These are phyloP conservation scores for Standfussiana lucernea DNA, from an alignment of 2,888 invertebrate genomes.

Conservation along the genomic window DNA sequence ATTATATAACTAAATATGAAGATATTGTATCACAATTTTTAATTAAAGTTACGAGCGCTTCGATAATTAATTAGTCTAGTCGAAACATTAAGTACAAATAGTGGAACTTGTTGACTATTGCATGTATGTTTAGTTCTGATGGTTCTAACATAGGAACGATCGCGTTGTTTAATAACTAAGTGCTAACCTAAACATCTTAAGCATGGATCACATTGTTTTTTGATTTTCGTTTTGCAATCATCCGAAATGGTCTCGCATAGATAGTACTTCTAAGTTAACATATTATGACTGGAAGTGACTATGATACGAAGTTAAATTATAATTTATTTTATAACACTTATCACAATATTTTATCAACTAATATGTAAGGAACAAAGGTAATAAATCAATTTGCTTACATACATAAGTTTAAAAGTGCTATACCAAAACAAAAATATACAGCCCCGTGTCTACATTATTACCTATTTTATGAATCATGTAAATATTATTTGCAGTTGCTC, in stretches of 20 bases:
- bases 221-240: slow-evolving; percentile 77
- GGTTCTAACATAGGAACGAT: slow-evolving; percentile 87
- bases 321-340: slow-evolving; percentile 84
- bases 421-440: slow-evolving; percentile 73
- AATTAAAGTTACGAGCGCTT: slow-evolving; percentile 79
- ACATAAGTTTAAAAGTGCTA: slow-evolving; percentile 71
- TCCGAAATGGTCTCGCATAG: slow-evolving; percentile 80
- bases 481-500: slow-evolving; percentile 66
- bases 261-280: slow-evolving; percentile 87
- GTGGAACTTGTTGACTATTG: slow-evolving; percentile 84
- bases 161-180: slow-evolving; percentile 79
- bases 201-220: slow-evolving; percentile 84
- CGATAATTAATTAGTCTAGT: slow-evolving; percentile 75
- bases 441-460: slow-evolving; percentile 75
- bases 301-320: slow-evolving; percentile 85
- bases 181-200: slow-evolving; percentile 79
- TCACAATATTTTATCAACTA: slow-evolving; percentile 86
- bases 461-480: slow-evolving; percentile 61
- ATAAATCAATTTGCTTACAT: slow-evolving; percentile 73
- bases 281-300: slow-evolving; percentile 91
- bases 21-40: slow-evolving; percentile 88
- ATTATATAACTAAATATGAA: slow-evolving; percentile 75
- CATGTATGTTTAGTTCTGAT: slow-evolving; percentile 77
- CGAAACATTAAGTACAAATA: slow-evolving; percentile 87
- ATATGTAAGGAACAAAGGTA: slow-evolving; percentile 85